phyloP scores from a whole-genome alignment of 2,113 vertebrate genomes.

The Propithecus coquereli region DNA sequence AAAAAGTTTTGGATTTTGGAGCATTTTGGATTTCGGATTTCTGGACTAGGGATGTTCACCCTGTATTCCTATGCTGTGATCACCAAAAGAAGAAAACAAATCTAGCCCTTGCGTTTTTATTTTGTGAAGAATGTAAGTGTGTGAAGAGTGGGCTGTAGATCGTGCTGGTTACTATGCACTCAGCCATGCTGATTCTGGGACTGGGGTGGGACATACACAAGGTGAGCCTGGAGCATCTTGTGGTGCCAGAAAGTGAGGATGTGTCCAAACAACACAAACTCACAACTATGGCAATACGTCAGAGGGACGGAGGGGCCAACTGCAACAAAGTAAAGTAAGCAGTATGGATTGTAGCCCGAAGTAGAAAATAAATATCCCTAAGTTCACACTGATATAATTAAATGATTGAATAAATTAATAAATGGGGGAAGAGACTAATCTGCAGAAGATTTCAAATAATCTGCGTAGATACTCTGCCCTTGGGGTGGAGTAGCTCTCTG shows the following conservation, averaged over 20 bases:
- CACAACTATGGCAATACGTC: neutral
- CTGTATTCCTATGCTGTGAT: neutral
- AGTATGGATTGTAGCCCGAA: neutral
- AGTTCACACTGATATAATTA: neutral
- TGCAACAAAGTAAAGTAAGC: neutral
- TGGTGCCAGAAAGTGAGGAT: neutral
- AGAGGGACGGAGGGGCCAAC: neutral
- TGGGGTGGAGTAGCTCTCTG: neutral
- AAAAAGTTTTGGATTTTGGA: neutral
- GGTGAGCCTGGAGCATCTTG: neutral
- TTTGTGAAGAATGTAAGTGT: neutral
- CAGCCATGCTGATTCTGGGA: neutral
- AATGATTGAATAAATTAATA: neutral
- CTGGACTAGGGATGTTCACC: neutral
- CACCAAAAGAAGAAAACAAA: neutral
- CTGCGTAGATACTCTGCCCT: neutral
- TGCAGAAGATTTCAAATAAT: neutral
- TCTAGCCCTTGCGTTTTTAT: neutral
- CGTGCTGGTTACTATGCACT: neutral
- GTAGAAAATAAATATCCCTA: neutral
- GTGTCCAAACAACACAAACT: neutral
- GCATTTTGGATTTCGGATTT: neutral
- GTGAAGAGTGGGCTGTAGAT: neutral
- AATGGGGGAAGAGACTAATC: neutral
- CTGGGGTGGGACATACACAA: neutral